Base-by-base conservation (phyloP, 2,888 invertebrate genomes). In the Drosophila kuntzei region DNA sequence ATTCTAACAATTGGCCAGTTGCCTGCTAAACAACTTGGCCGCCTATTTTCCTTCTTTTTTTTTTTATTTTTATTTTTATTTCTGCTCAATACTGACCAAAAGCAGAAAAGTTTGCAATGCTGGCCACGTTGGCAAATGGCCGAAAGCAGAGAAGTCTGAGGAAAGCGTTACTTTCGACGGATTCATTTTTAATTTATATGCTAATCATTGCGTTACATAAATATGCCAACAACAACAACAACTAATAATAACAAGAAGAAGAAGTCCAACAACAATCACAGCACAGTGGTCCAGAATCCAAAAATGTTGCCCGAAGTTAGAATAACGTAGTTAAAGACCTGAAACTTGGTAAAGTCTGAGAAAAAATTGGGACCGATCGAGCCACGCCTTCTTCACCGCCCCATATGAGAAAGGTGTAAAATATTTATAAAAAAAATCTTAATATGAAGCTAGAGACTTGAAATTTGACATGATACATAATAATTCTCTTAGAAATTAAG, bases 111-210 rank as follows among this genome's bases (percentile, higher is more conserved):
- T 57, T 64, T 55, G 29, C 43, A 57, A 78, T 76, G 76, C 76
- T 16, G 16, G 54, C 39, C 78, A 76, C 79, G 76, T 78, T 71
- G 68, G 61, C 36, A 59, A 60, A 51, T 20, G 20, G 54, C 58
- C 71, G 37, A 44, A 49, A 41, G 57, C 58, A 32, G 1, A 51
- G 18, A 29, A n/a, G 22, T 43, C 43, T 27, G 41, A 57, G 34
- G 16, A 49, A 37, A 43, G 57, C 62, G 65, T 47, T 54, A 63
- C 63, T 64, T 68, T 59, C 67, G 62, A 68, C 55, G 71, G 75
- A 80, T 75, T 78, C 71, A 67, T 66, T 81, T 80, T 80, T 81
- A 82, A 80, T 80, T 81, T 80, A 81, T 79, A 80, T 80, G 82
- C 81, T 80, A 80, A 80, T 81, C 79, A 72, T 68, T 50, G 59